Evolutionary conservation across 2,888 invertebrate genomes (phyloP).

Genomic region (Leptothorax acervorum): DNA sequence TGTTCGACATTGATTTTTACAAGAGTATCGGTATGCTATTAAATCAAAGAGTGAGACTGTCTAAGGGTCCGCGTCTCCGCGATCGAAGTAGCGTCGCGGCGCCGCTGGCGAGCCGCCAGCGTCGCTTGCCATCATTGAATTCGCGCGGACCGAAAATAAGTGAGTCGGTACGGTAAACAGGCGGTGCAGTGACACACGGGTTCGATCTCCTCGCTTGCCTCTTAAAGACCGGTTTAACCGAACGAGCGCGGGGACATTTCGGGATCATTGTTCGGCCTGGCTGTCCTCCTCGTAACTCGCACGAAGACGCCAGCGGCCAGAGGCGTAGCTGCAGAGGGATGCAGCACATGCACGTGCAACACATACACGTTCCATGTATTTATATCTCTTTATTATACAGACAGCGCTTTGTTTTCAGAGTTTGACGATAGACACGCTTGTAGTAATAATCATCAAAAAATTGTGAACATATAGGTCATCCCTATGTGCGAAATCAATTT

Average conservation of each 20-base stretch:
- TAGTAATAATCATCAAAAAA: not conserved
- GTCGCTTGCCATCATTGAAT: constrained; percentile 70
- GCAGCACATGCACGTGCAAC: not conserved
- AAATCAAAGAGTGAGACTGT: constrained; percentile 26
- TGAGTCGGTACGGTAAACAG: constrained; percentile 60
- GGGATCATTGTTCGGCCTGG: constrained; percentile 68
- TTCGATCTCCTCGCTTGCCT: constrained; percentile 69
- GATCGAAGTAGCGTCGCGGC: constrained; percentile 43
- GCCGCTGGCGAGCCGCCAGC: constrained; percentile 66
- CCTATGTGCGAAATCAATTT: not conserved
- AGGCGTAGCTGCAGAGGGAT: not conserved
- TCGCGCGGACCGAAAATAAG: constrained; percentile 70
- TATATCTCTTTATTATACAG: constrained; percentile 3
- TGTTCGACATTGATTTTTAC: not conserved
- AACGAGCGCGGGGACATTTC: constrained; percentile 60
- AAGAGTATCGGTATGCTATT: not conserved
- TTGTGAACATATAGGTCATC: not conserved
- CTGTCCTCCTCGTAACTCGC: constrained; percentile 33
- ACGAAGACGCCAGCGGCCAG: constrained; percentile 36
- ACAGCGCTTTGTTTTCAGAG: not conserved
- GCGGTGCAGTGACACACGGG: constrained; percentile 70
- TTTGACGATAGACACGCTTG: not conserved
- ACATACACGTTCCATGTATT: not conserved
- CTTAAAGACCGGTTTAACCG: constrained; percentile 72
- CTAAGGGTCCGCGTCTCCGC: constrained; percentile 9